Percentiles rank a stretch among this genome's conserved stretches.
phyloP scores from a whole-genome alignment of 2,113 vertebrate species.

The Chlorocebus sabaeus region DNA sequence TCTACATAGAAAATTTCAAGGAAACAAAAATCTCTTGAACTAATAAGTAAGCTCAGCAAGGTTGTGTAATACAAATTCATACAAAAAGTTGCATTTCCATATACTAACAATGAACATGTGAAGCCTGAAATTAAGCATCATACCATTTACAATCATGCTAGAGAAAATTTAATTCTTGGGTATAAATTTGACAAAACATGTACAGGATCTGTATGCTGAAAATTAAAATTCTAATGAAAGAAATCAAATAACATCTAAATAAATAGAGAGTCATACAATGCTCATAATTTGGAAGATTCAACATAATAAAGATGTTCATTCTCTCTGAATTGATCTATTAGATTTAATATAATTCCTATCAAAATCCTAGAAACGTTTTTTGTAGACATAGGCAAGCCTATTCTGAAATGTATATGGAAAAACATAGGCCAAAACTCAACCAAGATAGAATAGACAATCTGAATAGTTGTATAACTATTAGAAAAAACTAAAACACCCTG shows the following conservation, averaged over 20 bases:
- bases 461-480: too few species aligned
- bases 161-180: not conserved
- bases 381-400: not conserved
- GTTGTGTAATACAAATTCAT: not conserved
- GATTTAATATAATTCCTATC: constrained; percentile 16
- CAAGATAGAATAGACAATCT: too few species aligned
- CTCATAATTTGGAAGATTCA: not conserved
- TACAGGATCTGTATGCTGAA: not conserved
- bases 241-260: constrained; percentile 2
- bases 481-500: too few species aligned
- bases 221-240: constrained; percentile 33
- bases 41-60: constrained; percentile 26
- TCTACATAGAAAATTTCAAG: not conserved
- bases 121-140: not conserved
- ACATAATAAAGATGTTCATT: not conserved
- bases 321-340: not conserved
- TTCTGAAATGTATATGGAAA: not conserved
- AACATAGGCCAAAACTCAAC: not conserved
- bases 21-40: not conserved
- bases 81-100: not conserved
- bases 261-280: not conserved
- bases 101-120: not conserved
- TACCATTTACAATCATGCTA: not conserved
- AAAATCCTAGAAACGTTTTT: not conserved
- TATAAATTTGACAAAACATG: not conserved